A percentile compares a stretch with the other conserved stretches of the same genome.
Conservation (phyloP, 2,113 vertebrate species). For the Peromyscus californicus region DNA sequence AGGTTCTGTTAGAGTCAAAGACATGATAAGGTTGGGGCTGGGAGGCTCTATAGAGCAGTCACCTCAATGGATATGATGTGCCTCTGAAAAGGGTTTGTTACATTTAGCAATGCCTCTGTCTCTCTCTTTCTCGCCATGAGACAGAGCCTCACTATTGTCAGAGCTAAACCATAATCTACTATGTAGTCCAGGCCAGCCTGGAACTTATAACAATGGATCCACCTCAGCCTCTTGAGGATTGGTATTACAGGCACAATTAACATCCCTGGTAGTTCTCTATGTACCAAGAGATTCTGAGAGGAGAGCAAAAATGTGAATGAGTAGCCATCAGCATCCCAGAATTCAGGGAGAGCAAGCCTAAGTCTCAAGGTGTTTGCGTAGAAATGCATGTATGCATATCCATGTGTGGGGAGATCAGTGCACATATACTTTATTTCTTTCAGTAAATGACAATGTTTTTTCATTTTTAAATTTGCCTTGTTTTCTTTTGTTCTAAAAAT, state of each 20-base stretch:
- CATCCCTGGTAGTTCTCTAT: not conserved
- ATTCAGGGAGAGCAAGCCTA: accelerated
- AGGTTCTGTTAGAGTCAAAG: not conserved
- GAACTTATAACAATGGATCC: not conserved
- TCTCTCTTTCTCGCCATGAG: too few species aligned
- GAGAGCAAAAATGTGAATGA: not conserved
- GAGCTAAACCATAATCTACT: not conserved
- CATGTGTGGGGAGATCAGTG: accelerated
- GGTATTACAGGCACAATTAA: not conserved
- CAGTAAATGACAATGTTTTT: not conserved
- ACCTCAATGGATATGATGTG: accelerated
- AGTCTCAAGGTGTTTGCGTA: accelerated
- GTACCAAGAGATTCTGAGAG: not conserved
- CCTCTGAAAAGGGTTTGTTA: not conserved
- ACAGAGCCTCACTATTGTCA: not conserved
- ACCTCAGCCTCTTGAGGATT: not conserved
- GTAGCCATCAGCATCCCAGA: not conserved
- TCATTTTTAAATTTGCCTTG: not conserved
- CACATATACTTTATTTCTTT: accelerated
- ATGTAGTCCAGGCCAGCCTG: not conserved
- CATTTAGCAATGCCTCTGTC: not conserved
- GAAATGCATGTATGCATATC: too few species aligned
- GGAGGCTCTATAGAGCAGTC: not conserved
- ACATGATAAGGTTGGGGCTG: too few species aligned
- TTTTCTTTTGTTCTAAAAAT: slow-evolving; percentile 8